phyloP scores from a whole-genome alignment of 2,888 invertebrate species.

The Noctua fimbriata region DNA sequence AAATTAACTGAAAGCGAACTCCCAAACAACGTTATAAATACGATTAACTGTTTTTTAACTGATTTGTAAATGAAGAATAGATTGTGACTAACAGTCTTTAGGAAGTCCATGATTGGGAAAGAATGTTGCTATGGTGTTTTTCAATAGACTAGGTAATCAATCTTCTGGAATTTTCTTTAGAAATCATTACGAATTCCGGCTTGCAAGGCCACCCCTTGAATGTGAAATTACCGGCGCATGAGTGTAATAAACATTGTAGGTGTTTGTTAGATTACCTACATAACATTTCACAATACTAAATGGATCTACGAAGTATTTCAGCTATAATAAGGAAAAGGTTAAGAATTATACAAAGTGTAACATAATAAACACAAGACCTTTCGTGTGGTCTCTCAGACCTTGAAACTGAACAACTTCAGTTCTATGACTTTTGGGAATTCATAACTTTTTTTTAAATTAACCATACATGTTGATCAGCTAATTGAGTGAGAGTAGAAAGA shows the following conservation, averaged over 20 bases:
- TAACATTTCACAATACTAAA: neutral
- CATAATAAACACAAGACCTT: too few relatives aligned
- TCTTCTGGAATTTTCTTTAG: conserved; percentile 10
- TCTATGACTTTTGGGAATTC: too few relatives aligned
- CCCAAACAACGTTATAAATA: conserved; percentile 44
- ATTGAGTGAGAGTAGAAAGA: too few relatives aligned
- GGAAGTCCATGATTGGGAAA: neutral
- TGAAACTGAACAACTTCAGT: too few relatives aligned
- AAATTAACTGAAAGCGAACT: conserved; percentile 49
- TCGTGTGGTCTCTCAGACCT: too few relatives aligned
- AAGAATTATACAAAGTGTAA: too few relatives aligned
- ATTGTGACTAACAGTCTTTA: conserved; percentile 33
- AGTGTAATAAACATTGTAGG: neutral
- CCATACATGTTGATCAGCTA: too few relatives aligned
- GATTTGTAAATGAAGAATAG: conserved; percentile 41
- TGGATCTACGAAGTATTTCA: neutral
- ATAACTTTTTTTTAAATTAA: too few relatives aligned
- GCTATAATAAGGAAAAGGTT: neutral
- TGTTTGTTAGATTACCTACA: neutral
- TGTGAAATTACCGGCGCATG: neutral
- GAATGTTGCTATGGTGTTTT: conserved; percentile 19
- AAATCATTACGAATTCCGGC: neutral
- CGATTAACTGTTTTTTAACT: conserved; percentile 44
- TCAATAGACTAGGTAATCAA: conserved; percentile 11
- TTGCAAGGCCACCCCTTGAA: conserved; percentile 15